Conservation (phyloP, 2,888 invertebrate species). For the Himalopsyche tibetana region DNA sequence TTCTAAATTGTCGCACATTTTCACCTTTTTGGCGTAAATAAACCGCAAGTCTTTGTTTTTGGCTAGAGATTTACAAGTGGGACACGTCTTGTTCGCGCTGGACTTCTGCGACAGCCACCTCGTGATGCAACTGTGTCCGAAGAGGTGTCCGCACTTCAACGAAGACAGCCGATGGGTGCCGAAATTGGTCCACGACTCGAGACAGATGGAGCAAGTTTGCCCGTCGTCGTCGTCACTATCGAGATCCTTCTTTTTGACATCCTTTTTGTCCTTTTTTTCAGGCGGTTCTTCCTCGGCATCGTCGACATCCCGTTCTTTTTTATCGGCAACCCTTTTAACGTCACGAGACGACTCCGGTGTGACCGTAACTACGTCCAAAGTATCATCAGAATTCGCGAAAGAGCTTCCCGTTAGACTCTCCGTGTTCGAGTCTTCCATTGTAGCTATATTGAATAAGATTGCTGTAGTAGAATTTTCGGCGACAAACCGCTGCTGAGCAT, state of each 20-base stretch:
- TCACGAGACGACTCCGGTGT: too few relatives aligned
- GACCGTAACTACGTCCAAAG: too few relatives aligned
- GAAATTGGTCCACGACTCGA: conserved; percentile 91
- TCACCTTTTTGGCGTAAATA: conserved; percentile 87
- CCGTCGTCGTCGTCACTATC: conserved; percentile 78
- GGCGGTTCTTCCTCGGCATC: conserved; percentile 31
- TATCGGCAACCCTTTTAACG: background rate
- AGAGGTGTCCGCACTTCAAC: conserved; percentile 94
- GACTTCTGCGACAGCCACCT: conserved; percentile 82
- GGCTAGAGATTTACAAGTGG: conserved; percentile 90
- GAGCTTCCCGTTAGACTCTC: background rate
- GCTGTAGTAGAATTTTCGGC: background rate
- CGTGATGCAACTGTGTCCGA: conserved; percentile 88
- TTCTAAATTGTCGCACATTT: conserved; percentile 88
- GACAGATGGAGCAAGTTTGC: conserved; percentile 89
- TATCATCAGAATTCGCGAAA: background rate
- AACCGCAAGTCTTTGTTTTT: conserved; percentile 82
- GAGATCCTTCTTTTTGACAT: background rate
- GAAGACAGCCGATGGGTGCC: conserved; percentile 92
- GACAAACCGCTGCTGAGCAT: background rate
- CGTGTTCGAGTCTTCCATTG: too few relatives aligned
- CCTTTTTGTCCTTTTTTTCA: background rate
- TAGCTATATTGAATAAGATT: background rate
- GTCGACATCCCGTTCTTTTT: background rate
- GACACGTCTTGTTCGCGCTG: conserved; percentile 83